Conservation (phyloP, 2,797 vertebrate genomes). For the Chiroxiphia lanceolata region DNA sequence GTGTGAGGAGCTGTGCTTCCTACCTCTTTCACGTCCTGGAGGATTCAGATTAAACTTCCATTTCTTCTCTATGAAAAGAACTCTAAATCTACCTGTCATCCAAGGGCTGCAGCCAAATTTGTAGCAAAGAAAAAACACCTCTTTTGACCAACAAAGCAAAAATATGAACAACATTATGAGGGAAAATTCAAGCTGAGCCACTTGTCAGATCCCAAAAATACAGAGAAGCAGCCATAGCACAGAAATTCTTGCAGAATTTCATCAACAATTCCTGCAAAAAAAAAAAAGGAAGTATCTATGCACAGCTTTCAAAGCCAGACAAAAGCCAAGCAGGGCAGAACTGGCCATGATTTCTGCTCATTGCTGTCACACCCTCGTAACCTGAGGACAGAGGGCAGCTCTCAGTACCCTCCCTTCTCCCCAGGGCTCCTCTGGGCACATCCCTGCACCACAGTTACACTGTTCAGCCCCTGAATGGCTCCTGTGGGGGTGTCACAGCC, state of each 20-base stretch:
- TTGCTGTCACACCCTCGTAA: neutral
- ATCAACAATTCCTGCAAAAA: neutral
- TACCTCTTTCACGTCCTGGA: neutral
- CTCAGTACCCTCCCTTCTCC: neutral
- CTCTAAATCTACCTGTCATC: neutral
- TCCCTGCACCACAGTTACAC: neutral
- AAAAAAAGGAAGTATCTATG: neutral
- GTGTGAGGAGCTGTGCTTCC: neutral
- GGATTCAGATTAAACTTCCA: neutral
- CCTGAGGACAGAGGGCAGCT: neutral
- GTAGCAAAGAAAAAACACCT: neutral
- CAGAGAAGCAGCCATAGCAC: neutral
- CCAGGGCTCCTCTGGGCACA: neutral
- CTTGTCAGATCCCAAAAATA: neutral
- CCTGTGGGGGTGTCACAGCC: neutral
- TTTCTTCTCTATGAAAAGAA: neutral
- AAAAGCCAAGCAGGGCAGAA: neutral
- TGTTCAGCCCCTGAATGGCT: neutral
- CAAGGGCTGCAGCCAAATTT: neutral
- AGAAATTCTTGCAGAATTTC: neutral
- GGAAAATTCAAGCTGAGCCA: neutral
- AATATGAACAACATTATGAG: neutral
- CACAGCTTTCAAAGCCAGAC: neutral
- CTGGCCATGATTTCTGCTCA: neutral
- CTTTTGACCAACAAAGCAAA: neutral